phyloP scores from a whole-genome alignment of 2,113 vertebrate species.

The Gymnocephalus cernua region DNA sequence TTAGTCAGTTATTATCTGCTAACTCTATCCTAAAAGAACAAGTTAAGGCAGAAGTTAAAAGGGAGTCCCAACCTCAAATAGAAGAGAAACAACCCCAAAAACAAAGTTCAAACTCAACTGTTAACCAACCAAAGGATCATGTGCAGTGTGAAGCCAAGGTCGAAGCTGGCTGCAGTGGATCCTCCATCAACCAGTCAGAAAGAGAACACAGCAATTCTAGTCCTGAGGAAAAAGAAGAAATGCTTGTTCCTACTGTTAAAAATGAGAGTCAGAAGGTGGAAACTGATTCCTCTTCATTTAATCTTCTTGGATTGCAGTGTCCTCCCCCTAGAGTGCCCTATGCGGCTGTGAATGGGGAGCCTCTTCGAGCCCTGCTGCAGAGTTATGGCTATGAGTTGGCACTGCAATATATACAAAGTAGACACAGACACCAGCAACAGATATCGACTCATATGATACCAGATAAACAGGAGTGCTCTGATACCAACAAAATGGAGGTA shows the following conservation, averaged over 20 bases:
- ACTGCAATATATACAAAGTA: slow-evolving; percentile 96
- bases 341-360: slow-evolving; percentile 89
- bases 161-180: slow-evolving; percentile 44
- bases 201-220: slow-evolving; percentile 36
- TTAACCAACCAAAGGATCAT: slow-evolving; percentile 39
- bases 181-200: slow-evolving; percentile 38
- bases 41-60: slow-evolving; percentile 59
- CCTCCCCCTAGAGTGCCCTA: slow-evolving; percentile 95
- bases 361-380: slow-evolving; percentile 94
- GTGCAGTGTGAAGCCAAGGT: slow-evolving; percentile 64
- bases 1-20: slow-evolving; percentile 82
- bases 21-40: slow-evolving; percentile 78
- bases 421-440: slow-evolving; percentile 92
- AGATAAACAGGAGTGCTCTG: slow-evolving; percentile 48
- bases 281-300: slow-evolving; percentile 69
- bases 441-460: slow-evolving; percentile 76
- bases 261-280: slow-evolving; percentile 83
- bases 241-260: slow-evolving; percentile 44
- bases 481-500: slow-evolving; percentile 77
- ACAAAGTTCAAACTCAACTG: slow-evolving; percentile 47
- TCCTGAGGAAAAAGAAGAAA: slow-evolving; percentile 56
- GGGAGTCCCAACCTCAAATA: slow-evolving; percentile 30
- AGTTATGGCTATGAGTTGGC: slow-evolving; percentile 98
- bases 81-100: slow-evolving; percentile 59
- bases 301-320: slow-evolving; percentile 80